phyloP scores from a whole-genome alignment of 2,797 vertebrate species.

The Emys orbicularis region DNA sequence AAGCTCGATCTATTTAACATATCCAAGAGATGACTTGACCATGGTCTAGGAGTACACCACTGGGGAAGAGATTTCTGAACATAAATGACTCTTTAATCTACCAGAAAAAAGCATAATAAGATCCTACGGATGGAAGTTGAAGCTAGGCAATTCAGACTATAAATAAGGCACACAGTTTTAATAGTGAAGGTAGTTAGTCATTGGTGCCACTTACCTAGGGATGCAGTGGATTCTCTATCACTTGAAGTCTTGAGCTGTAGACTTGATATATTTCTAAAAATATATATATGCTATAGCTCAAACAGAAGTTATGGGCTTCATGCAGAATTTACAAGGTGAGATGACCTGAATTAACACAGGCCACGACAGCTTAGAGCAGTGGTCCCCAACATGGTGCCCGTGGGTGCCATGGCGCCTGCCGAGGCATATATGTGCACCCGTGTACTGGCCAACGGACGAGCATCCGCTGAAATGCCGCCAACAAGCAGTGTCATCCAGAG shows the following conservation, averaged over 20 bases:
- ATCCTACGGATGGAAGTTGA: not conserved
- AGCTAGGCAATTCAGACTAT: not conserved
- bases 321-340: too few relatives aligned
- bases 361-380: too few relatives aligned
- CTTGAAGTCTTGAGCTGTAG: not conserved
- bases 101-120: not conserved
- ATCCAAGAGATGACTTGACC: not conserved
- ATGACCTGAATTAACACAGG: too few relatives aligned
- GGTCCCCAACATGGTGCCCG: too few relatives aligned
- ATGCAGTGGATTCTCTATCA: not conserved
- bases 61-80: not conserved
- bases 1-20: not conserved
- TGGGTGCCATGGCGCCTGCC: too few relatives aligned
- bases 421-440: too few relatives aligned
- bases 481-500: too few relatives aligned
- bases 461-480: too few relatives aligned
- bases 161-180: not conserved
- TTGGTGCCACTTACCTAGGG: not conserved
- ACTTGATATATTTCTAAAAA: not conserved
- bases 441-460: too few relatives aligned
- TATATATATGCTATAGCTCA: not conserved
- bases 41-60: not conserved
- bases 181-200: not conserved
- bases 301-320: too few relatives aligned
- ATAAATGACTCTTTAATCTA: not conserved